These are phyloP conservation scores for Leptodactylus fallax DNA, from an alignment of 2,797 vertebrate genomes.

Conservation along the genomic window DNA sequence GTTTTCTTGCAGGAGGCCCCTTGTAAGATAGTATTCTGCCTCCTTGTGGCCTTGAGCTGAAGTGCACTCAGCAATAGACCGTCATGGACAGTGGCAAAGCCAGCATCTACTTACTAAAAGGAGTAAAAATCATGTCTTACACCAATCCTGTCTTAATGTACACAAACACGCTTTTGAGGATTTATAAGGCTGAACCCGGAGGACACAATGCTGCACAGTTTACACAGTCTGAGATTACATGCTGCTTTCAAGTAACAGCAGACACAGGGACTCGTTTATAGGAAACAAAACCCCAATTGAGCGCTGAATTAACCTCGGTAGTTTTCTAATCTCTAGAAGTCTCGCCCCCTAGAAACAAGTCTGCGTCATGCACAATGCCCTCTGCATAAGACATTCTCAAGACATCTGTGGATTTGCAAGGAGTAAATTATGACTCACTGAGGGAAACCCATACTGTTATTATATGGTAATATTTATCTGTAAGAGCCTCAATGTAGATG, in stretches of 20 bases:
- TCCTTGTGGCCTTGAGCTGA: constrained; percentile 68
- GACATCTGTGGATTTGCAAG: constrained; percentile 6
- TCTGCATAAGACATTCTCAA: constrained; percentile 29
- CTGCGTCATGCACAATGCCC: constrained; percentile 58
- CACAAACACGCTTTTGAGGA: constrained; percentile 55
- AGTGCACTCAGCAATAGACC: constrained; percentile 67
- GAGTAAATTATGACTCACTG: constrained; percentile 51
- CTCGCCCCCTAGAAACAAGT: constrained; percentile 37
- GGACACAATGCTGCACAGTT: constrained; percentile 53
- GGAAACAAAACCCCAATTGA: constrained; percentile 56
- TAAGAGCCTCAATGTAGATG: constrained; percentile 3
- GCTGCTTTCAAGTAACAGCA: constrained; percentile 53
- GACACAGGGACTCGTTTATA: constrained; percentile 52
- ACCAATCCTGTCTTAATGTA: constrained; percentile 61
- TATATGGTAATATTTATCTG: constrained; percentile 34
- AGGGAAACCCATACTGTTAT: constrained; percentile 34
- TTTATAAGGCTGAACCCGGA: constrained; percentile 56
- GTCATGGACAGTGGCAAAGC: constrained; percentile 68
- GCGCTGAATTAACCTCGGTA: constrained; percentile 55
- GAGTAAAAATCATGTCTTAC: constrained; percentile 41
- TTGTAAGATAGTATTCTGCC: constrained; percentile 68
- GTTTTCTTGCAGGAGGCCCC: constrained; percentile 31
- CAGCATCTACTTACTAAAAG: constrained; percentile 52
- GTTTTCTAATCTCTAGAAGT: constrained; percentile 47
- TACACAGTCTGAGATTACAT: constrained; percentile 45